A percentile compares a stretch with the other conserved stretches of the same genome.
phyloP scores from a whole-genome alignment of 2,113 vertebrate species.

The human region GRCh38 chr19:28736501-28737000 shows the following conservation, averaged over 20 bases:
- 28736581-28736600: background rate
- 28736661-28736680: background rate
- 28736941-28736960: background rate
- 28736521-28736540: too few species aligned
- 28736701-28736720: background rate
- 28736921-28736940: background rate
- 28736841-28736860: too few species aligned
- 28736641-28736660: background rate
- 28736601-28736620: background rate
- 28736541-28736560: too few species aligned
- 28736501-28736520: too few species aligned
- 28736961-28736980: background rate
- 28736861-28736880: rapidly evolving
- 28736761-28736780: background rate
- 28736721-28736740: background rate
- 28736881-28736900: background rate
- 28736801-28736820: too few species aligned
- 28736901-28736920: background rate
- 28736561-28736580: too few species aligned
- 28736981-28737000: background rate
- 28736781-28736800: background rate
- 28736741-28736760: background rate
- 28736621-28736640: background rate
- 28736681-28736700: background rate
- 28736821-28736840: background rate